These are phyloP conservation scores for Chamaetylas fuelleborni DNA, from an alignment of 2,113 vertebrate genomes.

Conservation along the genomic window DNA sequence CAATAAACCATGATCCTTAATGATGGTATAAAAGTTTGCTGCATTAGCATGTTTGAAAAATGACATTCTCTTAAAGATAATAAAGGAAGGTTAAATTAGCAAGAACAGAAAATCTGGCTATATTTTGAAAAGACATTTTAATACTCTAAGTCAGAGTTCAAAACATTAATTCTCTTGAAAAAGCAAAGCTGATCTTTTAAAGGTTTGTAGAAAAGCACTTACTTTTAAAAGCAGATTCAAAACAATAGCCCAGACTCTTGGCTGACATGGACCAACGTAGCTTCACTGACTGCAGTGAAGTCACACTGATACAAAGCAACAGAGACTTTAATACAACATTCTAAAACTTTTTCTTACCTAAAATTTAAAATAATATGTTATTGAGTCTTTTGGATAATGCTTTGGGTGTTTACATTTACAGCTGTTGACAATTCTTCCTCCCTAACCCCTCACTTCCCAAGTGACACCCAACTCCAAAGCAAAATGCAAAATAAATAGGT, in stretches of 20 bases:
- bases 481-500: neutral
- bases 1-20: slow-evolving; percentile 45
- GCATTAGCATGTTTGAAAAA: neutral
- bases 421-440: neutral
- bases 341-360: neutral
- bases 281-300: neutral
- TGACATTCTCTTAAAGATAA: neutral
- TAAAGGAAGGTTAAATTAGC: slow-evolving; percentile 8
- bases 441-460: neutral
- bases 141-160: slow-evolving; percentile 1
- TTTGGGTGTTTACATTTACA: neutral
- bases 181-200: slow-evolving; percentile 7
- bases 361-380: neutral
- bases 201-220: neutral
- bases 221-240: neutral
- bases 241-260: neutral
- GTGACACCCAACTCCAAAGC: neutral
- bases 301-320: neutral
- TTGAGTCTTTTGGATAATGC: neutral
- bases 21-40: slow-evolving; percentile 9
- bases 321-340: neutral
- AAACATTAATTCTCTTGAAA: slow-evolving; percentile 37
- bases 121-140: slow-evolving; percentile 15
- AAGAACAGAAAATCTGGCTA: neutral
- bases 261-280: neutral